A percentile compares a stretch with the other conserved stretches of the same genome.
phyloP scores from a whole-genome alignment of 2,113 vertebrate species.

The Colaptes auratus region DNA sequence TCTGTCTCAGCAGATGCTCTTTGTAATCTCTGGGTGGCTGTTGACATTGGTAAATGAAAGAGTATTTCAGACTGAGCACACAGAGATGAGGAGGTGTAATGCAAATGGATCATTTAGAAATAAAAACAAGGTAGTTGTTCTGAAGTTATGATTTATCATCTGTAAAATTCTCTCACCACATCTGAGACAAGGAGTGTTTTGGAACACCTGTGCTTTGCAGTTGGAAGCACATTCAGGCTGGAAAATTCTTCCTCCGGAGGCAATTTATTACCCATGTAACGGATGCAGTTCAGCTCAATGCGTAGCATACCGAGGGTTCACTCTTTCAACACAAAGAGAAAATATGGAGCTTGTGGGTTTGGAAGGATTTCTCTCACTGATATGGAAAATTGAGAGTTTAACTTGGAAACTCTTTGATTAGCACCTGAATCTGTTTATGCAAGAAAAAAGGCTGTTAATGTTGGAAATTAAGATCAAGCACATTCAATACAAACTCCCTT shows the following conservation, averaged over 20 bases:
- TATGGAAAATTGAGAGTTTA: slow-evolving; percentile 42
- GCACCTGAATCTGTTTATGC: slow-evolving; percentile 9
- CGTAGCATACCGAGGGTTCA: not conserved
- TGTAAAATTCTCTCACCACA: slow-evolving; percentile 40
- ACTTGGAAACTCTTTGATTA: slow-evolving; percentile 33
- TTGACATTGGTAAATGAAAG: not conserved
- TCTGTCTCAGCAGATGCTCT: not conserved
- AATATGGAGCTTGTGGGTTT: slow-evolving; percentile 9
- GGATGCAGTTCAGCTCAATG: slow-evolving; percentile 29
- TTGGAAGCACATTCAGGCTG: slow-evolving; percentile 29
- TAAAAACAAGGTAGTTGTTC: slow-evolving; percentile 26
- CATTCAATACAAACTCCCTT: not conserved
- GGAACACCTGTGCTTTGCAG: slow-evolving; percentile 37
- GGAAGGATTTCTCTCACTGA: slow-evolving; percentile 22
- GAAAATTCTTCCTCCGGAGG: slow-evolving; percentile 34
- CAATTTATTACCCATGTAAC: slow-evolving; percentile 24
- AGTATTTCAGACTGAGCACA: not conserved
- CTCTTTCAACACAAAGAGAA: slow-evolving; percentile 16
- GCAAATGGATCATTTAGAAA: slow-evolving; percentile 18
- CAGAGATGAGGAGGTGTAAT: not conserved
- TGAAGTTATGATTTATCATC: slow-evolving; percentile 30
- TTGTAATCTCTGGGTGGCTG: not conserved
- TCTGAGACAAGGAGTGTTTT: slow-evolving; percentile 20
- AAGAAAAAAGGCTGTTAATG: slow-evolving; percentile 28
- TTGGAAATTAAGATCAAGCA: slow-evolving; percentile 32